Percentiles rank a stretch among this genome's conserved stretches.
Evolutionary conservation across 2,797 vertebrate genomes (phyloP).

Genomic region (Megalops cyprinoides): DNA sequence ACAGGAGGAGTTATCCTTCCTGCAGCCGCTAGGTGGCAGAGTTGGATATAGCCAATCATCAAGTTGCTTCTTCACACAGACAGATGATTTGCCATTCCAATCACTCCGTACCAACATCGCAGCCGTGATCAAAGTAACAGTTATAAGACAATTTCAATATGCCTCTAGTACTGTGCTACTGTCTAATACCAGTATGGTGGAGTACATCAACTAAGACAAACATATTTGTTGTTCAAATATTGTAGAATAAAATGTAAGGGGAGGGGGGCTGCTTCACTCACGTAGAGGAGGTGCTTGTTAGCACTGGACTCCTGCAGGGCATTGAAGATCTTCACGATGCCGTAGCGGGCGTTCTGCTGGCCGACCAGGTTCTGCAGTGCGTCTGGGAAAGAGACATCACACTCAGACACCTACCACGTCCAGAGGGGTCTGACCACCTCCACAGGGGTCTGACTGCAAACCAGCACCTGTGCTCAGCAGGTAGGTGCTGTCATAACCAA

Average conservation of each 20-base stretch:
- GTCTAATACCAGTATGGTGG: too few relatives aligned
- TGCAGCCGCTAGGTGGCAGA: not conserved
- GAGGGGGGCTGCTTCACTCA: slow-evolving; percentile 61
- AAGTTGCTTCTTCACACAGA: not conserved
- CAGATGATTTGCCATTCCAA: not conserved
- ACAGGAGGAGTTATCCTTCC: not conserved
- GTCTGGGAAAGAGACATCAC: slow-evolving; percentile 64
- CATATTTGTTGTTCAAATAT: not conserved
- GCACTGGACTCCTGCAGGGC: slow-evolving; percentile 79
- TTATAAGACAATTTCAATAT: too few relatives aligned
- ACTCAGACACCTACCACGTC: not conserved
- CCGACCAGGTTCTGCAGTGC: slow-evolving; percentile 81
- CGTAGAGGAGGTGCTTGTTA: slow-evolving; percentile 82
- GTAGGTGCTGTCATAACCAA: too few relatives aligned
- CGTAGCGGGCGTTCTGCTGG: slow-evolving; percentile 82
- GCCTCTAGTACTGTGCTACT: too few relatives aligned
- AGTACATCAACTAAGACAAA: too few relatives aligned
- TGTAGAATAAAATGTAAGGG: too few relatives aligned
- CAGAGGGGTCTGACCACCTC: not conserved
- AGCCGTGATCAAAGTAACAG: too few relatives aligned
- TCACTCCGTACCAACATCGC: too few relatives aligned
- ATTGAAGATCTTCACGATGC: slow-evolving; percentile 82
- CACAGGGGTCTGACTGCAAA: not conserved
- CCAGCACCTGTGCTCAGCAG: too few relatives aligned
- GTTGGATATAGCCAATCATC: not conserved